Base-by-base conservation (phyloP, 2,797 vertebrate species). In the Falco rusticolus region DNA sequence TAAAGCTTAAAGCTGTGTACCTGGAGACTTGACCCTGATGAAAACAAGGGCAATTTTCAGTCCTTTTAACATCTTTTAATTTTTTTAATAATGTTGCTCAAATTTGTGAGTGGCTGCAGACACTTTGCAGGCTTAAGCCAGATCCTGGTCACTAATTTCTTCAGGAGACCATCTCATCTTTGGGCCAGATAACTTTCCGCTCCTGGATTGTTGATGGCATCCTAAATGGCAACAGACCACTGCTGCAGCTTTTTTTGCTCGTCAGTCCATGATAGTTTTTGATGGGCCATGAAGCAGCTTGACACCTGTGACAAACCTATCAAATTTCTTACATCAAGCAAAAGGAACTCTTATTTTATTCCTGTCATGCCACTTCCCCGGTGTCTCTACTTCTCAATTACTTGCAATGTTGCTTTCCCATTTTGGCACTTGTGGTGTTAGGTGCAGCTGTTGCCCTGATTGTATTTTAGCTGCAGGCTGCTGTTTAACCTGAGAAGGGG, bases 371-470 rank as follows among this genome's bases (percentile, higher is more conserved):
- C 31, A 29, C 28, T 57, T 88, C 20, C n/a, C 45, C 0, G 0
- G 10, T 34, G 45, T 43, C 20, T 43, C 61, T 28, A 13, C n/a
- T 75, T 88, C 69, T 80, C 61, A 34, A 0, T 77, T 64, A 50
- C 39, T n/a, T 28, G 13, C 47, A 56, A 41, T 26, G 13, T 18
- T 72, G 39, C 69, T 82, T 87, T 68, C 25, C n/a, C 47, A 4
- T 87, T 80, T 60, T 0, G 0, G 22, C 6, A 1, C 57, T 81
- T 5, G 1, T 34, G 4, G 5, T 16, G 11, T 68, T n/a, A 20
- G 12, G 16, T 33, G 34, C 29, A 34, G 16, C 18, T 5, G 13
- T 85, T 66, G 59, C 9, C 39, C 65, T 66, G 43, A 17, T 18
- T 60, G 22, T n/a, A 8, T 84, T 94, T 92, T 60, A 56, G 75